Conservation (phyloP, 2,888 invertebrate genomes). For the Apocheima hispidaria region DNA sequence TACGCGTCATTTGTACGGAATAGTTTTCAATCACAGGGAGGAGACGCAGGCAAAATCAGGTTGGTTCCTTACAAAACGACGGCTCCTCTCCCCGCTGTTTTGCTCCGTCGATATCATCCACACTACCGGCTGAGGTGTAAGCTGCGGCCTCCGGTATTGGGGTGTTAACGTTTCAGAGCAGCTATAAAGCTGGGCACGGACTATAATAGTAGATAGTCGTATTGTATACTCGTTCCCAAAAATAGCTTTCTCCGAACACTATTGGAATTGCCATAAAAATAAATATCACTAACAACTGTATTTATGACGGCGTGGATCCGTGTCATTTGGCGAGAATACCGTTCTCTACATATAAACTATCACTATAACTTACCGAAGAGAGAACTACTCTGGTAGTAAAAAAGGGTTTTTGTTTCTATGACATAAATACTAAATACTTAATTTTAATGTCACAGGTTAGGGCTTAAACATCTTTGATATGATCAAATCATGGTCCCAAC, state of each 20-base stretch:
- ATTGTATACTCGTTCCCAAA: conserved; percentile 21
- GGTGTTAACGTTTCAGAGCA: not conserved
- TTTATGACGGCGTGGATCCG: conserved; percentile 55
- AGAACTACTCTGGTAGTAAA: not conserved
- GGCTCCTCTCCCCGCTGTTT: too few relatives aligned
- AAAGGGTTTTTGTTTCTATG: too few relatives aligned
- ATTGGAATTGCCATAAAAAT: conserved; percentile 56
- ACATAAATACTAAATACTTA: too few relatives aligned
- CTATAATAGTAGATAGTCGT: not conserved
- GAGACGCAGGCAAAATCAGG: too few relatives aligned
- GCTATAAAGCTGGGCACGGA: not conserved
- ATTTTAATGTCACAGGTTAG: too few relatives aligned
- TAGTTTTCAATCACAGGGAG: too few relatives aligned
- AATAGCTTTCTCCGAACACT: conserved; percentile 41
- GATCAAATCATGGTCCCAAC: too few relatives aligned
- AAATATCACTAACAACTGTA: conserved; percentile 54
- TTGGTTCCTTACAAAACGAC: too few relatives aligned
- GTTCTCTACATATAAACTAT: conserved; percentile 40
- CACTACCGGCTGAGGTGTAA: not conserved
- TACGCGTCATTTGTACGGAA: too few relatives aligned
- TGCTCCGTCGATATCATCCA: not conserved
- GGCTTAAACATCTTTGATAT: too few relatives aligned
- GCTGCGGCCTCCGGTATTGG: not conserved
- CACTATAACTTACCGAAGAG: conserved; percentile 4
- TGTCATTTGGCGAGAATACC: conserved; percentile 55